phyloP scores from a whole-genome alignment of 1,140 invertebrate genomes.

The Diabrotica undecimpunctata region DNA sequence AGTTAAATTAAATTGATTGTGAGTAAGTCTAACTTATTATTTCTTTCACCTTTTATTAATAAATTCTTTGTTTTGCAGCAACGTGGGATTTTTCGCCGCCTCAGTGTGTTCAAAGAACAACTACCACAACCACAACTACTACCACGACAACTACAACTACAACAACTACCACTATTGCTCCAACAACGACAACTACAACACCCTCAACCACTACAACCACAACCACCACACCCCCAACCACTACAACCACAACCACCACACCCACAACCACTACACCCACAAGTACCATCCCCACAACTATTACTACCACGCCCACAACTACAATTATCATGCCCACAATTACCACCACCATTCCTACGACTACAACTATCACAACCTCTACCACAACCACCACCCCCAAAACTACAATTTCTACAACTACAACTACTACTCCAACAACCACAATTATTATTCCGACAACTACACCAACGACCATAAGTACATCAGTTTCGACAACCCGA shows the following conservation, averaged over 20 bases:
- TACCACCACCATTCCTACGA: background rate
- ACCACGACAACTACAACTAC: background rate
- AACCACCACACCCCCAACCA: slow-evolving; percentile 19
- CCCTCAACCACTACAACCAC: slow-evolving; percentile 17
- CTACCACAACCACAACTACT: too few relatives aligned
- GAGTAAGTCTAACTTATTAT: too few relatives aligned
- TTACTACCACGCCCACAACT: slow-evolving; percentile 18
- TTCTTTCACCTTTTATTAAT: background rate
- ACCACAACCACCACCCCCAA: slow-evolving; percentile 22
- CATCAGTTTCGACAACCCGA: background rate
- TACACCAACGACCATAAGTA: too few relatives aligned
- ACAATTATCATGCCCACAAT: slow-evolving; percentile 14
- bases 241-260: slow-evolving; percentile 12
- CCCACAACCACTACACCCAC: slow-evolving; percentile 18
- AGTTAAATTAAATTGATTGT: too few relatives aligned
- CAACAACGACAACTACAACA: slow-evolving; percentile 20
- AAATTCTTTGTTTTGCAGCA: slow-evolving; percentile 27
- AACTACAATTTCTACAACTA: slow-evolving; percentile 14
- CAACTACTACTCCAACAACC: slow-evolving; percentile 11
- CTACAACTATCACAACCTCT: slow-evolving; percentile 13
- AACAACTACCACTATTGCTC: slow-evolving; percentile 1
- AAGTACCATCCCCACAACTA: slow-evolving; percentile 19
- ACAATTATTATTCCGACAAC: slow-evolving; percentile 13
- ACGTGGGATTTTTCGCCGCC: slow-evolving; percentile 47
- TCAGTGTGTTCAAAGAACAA: slow-evolving; percentile 35